phyloP scores from a whole-genome alignment of 2,797 vertebrate genomes.

The Semotilus atromaculatus region DNA sequence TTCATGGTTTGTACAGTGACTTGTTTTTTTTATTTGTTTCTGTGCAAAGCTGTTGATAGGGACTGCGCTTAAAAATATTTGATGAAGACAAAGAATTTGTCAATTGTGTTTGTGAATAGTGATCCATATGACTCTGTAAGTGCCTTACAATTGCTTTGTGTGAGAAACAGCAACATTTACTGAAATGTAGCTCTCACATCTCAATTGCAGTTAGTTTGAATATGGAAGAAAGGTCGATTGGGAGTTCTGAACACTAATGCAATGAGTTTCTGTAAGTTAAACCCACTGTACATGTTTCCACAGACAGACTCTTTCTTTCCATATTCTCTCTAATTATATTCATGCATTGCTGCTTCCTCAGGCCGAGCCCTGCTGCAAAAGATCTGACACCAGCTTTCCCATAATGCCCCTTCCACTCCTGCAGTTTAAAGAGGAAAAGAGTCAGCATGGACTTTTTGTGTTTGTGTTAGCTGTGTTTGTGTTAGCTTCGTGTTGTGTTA shows the following conservation, averaged over 20 bases:
- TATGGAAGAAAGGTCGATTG: not conserved
- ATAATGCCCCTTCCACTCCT: not conserved
- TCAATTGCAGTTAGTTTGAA: not conserved
- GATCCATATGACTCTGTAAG: no score
- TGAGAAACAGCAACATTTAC: not conserved
- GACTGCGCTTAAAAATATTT: not conserved
- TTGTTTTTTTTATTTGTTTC: not conserved
- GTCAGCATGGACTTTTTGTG: not conserved
- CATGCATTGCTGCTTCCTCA: conserved; percentile 52
- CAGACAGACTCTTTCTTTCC: conserved; percentile 34
- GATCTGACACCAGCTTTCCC: conserved; percentile 42
- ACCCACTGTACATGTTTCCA: conserved; percentile 16
- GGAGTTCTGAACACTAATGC: conserved; percentile 5
- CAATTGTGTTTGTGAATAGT: not conserved
- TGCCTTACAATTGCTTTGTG: not conserved
- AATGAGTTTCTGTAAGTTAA: conserved; percentile 9
- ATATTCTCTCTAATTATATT: conserved; percentile 54
- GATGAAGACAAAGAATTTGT: not conserved
- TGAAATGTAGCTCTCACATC: not conserved
- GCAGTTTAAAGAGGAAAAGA: not conserved
- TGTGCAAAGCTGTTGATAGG: not conserved
- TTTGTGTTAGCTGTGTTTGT: not conserved
- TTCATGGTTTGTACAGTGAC: not conserved
- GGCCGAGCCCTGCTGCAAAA: conserved; percentile 14
- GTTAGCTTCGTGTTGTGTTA: no score